Percentiles rank a stretch among this genome's conserved stretches.
Evolutionary conservation across 2,113 vertebrate species (phyloP).

Genomic region (Alligator sinensis): DNA sequence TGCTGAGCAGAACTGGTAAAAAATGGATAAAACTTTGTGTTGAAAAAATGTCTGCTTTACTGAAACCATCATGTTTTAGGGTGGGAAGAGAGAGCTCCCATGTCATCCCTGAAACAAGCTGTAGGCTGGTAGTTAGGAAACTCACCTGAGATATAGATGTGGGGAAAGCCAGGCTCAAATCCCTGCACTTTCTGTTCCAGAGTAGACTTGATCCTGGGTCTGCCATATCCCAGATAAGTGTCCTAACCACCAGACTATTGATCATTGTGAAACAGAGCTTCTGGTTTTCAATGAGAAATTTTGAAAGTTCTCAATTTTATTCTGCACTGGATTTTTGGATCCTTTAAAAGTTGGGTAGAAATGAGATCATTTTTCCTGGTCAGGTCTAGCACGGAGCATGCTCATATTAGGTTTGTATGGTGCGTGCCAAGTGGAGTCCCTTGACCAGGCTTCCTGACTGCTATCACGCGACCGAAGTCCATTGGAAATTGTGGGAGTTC

Average conservation of each 20-base stretch:
- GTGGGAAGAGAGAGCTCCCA: background rate
- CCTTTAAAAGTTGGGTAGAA: background rate
- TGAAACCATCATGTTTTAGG: background rate
- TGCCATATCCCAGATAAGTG: too few relatives aligned
- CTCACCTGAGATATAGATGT: background rate
- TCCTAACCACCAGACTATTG: too few relatives aligned
- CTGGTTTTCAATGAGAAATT: background rate
- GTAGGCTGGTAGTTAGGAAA: slow-evolving; percentile 21
- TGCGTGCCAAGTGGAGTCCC: background rate
- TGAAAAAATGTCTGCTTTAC: background rate
- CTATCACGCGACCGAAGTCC: background rate
- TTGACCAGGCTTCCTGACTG: accelerated
- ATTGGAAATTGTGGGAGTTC: accelerated
- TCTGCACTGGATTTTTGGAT: background rate
- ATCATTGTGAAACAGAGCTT: background rate
- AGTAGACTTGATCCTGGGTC: too few relatives aligned
- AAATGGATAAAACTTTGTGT: background rate
- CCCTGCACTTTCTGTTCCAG: background rate
- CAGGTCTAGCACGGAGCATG: accelerated
- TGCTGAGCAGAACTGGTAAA: background rate
- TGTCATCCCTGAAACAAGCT: background rate
- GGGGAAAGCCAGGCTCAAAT: slow-evolving; percentile 24
- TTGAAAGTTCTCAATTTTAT: background rate
- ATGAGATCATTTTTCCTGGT: background rate
- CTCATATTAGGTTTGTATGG: accelerated